Base-by-base conservation (phyloP, 2,797 vertebrate genomes). In the Podarcis siculus region DNA sequence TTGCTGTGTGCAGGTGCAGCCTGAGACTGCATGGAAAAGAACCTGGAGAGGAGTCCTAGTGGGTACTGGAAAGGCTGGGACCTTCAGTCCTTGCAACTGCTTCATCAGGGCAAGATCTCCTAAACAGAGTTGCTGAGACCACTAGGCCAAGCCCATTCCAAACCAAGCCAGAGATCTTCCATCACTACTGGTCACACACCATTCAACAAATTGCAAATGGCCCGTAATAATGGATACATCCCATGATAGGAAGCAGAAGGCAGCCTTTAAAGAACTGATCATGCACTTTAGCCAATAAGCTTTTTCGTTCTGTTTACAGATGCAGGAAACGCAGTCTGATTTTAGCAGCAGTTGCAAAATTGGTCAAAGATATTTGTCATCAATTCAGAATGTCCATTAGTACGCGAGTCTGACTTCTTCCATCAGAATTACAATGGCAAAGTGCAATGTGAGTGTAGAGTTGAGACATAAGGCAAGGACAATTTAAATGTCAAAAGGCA, bases 321-420 rank as follows among this genome's bases (percentile, higher is more conserved):
- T 76, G 42, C 73, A 83, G 55, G 79, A 75, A 87, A 75, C 45
- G 30, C 30, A 35, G 42, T 13, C 37, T 77, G 58, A 30, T 78
- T 87, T 87, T 73, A 73, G 86, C 55, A 81, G 42, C 69, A 32
- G 19, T 87, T 42, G 69, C 4, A n/a, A 80, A 87, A 87, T 82
- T 66, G 75, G 45, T 30, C 19, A 72, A 78, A 71, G 7, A 58
- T 42, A 61, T 67, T 75, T 76, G 58, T 58, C 37, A 76, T 76
- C 71, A 21, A 21, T 76, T 82, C 72, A 77, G 8, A 67, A 39
- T 27, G n/a, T n/a, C 35, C 80, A 76, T 87, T 76, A 67, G 72
- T 76, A 49, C 39, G 64, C 35, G 15, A 49, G 58, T 37, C 42
- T 83, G 17, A 37, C 25, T 32, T 71, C 35, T 69, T 5, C 42